Base-by-base conservation (phyloP, 2,797 vertebrate genomes). In the Cichlasoma orientale region DNA sequence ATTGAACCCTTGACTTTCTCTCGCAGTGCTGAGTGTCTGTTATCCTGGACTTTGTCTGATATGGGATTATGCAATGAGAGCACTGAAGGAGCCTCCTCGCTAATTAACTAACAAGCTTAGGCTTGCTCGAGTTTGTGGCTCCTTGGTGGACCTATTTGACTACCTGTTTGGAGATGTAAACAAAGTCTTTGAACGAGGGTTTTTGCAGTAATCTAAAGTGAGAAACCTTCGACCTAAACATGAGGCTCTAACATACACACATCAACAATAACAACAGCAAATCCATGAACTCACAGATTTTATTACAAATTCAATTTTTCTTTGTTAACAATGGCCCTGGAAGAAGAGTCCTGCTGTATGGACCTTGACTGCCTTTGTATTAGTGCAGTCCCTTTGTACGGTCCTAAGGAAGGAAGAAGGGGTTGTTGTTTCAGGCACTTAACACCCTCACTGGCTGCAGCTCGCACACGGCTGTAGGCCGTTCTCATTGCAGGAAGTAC, bases 401-500 rank as follows among this genome's bases (percentile, higher is more conserved):
- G 58, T 80, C 73, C 59, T 55, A 27, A 54, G 80, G 77, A 29
- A 16, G 25, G 74, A 71, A 47, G 57, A 2, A 13, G 7, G 58
- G 55, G 85, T 53, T 77, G 77, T 73, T 13, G 38, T 82, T 68
- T 90, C 89, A 95, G 94, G 94, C 93, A 95, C 94, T 90, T 81
- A 10, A 76, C 78, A 77, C 87, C 81, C 85, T 96, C 88, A 96
- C 75, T 89, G 89, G 68, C 95, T 93, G 92, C 98, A 99, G 94
- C 93, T 97, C 90, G 90, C 93, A 85, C 98, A 99, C 54, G 96
- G 95, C 94, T 98, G 98, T 86, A 99, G 95, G 79, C 98, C 98
- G 0, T 99, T 99, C 94, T 99, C 98, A 0, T 99, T 99, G 94
- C 98, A 99, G 31, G 97, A 97, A 0, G 97, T 99, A 68, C 98